Evolutionary conservation across 2,888 invertebrate genomes (phyloP), one percentile per base, ranked within the genome.

Genomic region (Aspidapion aeneum): DNA sequence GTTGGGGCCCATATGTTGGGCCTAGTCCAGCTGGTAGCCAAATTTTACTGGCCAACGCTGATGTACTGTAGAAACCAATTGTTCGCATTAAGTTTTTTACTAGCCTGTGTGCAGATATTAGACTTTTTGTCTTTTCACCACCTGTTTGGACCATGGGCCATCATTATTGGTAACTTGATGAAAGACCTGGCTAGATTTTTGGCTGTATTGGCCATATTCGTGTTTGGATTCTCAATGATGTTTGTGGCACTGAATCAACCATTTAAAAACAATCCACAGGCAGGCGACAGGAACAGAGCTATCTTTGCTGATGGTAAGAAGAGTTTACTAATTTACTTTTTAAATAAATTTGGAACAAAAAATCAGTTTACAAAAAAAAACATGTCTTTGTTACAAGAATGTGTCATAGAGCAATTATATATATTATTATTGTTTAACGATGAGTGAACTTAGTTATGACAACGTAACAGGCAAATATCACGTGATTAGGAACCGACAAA

Each of bases 121-220:
- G 96, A 96, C 83, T 99, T 99, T 80, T 83, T 99, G 57, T 98
- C 98, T 20, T 99, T 99, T 79, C 99, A 99, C 81, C 96, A 99
- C 81, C 85, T 99, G 18, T 99, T 99, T 78, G 99, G 99, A 56
- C 99, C 99, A 0, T 99, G 99, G 99, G 98, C 98, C 35, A 99
- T 99, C 77, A 99, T 99, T 79, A 99, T 99, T 75, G 94, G 98
- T 19, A 93, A 94, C 80, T 83, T 94, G 62, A 90, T 94, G 87
- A 94, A 94, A 79, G 96, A 97, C 80, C 84, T 97, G 71, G 94
- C 94, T n/a, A 85, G 96, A 76, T 99, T 99, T 81, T 86, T 99
- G 67, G 98, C 98, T 56, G 98, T 99, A 20, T 82, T 99, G 76
- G 91, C 94, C 35, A 96, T 99, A 79, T 99, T 99, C 82, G 95